Evolutionary conservation across 2,797 vertebrate species (phyloP).

Genomic region (Melanotaenia boesemani): DNA sequence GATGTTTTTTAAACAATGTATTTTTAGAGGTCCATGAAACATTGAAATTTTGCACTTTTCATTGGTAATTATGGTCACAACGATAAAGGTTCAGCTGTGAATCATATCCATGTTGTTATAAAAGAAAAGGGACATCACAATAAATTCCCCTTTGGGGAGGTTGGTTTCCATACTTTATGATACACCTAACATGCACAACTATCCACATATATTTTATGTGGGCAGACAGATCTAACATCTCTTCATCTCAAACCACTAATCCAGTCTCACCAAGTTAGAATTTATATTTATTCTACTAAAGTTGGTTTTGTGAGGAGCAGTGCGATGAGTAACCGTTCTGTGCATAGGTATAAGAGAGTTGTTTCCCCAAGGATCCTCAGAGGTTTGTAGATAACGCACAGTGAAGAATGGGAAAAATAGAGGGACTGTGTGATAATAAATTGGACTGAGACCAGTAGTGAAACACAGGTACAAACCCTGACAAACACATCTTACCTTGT

Average conservation of each 20-base stretch:
- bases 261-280: conserved; percentile 11
- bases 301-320: conserved; percentile 36
- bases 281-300: conserved; percentile 51
- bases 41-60: no score
- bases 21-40: no score
- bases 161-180: no score
- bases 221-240: neutral
- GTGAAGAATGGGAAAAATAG: conserved; percentile 35
- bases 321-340: conserved; percentile 8
- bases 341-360: conserved; percentile 9
- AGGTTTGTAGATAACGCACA: conserved; percentile 48
- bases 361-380: conserved; percentile 33
- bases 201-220: conserved; percentile 26
- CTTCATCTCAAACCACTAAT: conserved; percentile 7
- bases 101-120: no score
- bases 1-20: no score
- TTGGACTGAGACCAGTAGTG: conserved; percentile 49
- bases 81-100: no score
- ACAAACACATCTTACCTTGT: conserved; percentile 30
- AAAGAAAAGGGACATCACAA: no score
- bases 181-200: no score
- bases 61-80: no score
- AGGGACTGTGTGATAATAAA: conserved; percentile 44
- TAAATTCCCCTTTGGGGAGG: no score
- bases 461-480: conserved; percentile 31